A percentile compares a stretch with the other conserved stretches of the same genome.
Conservation (phyloP, 2,888 invertebrate genomes). For the Heliconius erato region DNA sequence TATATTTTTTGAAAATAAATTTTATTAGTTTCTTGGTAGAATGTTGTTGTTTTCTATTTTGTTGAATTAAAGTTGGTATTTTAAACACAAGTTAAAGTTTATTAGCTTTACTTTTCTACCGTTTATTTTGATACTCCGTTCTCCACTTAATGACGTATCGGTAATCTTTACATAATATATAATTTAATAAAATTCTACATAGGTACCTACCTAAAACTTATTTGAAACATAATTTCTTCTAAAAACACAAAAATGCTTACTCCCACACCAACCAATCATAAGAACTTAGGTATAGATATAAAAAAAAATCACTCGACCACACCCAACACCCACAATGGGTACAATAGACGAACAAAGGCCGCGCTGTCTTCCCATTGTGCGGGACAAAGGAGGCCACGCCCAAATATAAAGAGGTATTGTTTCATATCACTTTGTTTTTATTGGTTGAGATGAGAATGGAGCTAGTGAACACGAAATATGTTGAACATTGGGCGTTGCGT, state of each 20-base stretch:
- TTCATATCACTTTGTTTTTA: slow-evolving; percentile 71
- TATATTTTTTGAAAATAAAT: not conserved
- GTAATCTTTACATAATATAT: no score
- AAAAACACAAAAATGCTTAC: not conserved
- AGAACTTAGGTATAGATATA: slow-evolving; percentile 40
- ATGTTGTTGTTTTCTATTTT: no score
- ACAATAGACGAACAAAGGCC: slow-evolving; percentile 69
- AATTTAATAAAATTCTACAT: no score
- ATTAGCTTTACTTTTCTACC: no score
- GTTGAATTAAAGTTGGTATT: no score
- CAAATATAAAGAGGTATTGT: slow-evolving; percentile 78
- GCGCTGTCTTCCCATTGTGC: slow-evolving; percentile 82
- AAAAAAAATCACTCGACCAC: slow-evolving; percentile 40
- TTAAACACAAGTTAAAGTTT: no score
- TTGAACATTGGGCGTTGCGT: not conserved
- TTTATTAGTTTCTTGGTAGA: no score
- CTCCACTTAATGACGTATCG: no score
- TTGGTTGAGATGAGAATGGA: slow-evolving; percentile 61
- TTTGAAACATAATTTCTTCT: no score
- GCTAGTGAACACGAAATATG: not conserved
- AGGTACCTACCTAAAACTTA: no score
- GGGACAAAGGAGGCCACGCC: slow-evolving; percentile 78
- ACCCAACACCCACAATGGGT: slow-evolving; percentile 44
- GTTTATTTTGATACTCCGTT: no score
- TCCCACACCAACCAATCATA: slow-evolving; percentile 36